phyloP scores from a whole-genome alignment of 2,797 vertebrate species.

The Neosilurus mollespiculum region DNA sequence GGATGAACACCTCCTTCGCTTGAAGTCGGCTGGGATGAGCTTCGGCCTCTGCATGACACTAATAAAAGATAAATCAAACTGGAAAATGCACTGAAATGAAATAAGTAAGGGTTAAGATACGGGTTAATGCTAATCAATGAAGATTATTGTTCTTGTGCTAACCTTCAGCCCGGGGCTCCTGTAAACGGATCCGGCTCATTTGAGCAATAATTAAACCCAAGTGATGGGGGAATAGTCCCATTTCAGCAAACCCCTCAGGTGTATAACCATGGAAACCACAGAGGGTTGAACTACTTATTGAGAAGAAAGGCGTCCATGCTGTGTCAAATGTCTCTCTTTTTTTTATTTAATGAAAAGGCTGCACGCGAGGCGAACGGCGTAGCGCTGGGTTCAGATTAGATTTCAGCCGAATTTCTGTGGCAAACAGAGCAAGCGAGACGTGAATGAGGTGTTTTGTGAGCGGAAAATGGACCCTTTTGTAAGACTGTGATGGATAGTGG shows the following conservation, averaged over 20 bases:
- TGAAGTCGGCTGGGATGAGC: too few relatives aligned
- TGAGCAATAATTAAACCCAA: slow-evolving; percentile 40
- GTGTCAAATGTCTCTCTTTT: slow-evolving; percentile 17
- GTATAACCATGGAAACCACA: slow-evolving; percentile 24
- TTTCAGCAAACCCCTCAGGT: slow-evolving; percentile 25
- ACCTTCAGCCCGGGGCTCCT: slow-evolving; percentile 3
- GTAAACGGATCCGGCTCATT: slow-evolving; percentile 33
- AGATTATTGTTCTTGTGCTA: neutral
- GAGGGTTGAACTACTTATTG: neutral
- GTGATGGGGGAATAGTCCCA: slow-evolving; percentile 16
- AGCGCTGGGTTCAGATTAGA: neutral
- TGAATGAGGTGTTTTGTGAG: neutral
- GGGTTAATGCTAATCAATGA: neutral
- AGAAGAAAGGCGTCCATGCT: slow-evolving; percentile 16
- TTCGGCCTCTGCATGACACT: too few relatives aligned
- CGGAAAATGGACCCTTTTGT: neutral
- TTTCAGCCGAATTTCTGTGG: slow-evolving; percentile 2
- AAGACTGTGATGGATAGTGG: neutral
- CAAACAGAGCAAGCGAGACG: neutral
- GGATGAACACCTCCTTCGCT: too few relatives aligned
- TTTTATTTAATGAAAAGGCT: slow-evolving; percentile 1
- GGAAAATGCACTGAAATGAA: too few relatives aligned
- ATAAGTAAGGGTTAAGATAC: too few relatives aligned
- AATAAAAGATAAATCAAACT: too few relatives aligned
- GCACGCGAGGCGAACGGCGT: neutral